Evolutionary conservation across 2,113 vertebrate species (phyloP).

Genomic region (Zosterops pallidus): DNA sequence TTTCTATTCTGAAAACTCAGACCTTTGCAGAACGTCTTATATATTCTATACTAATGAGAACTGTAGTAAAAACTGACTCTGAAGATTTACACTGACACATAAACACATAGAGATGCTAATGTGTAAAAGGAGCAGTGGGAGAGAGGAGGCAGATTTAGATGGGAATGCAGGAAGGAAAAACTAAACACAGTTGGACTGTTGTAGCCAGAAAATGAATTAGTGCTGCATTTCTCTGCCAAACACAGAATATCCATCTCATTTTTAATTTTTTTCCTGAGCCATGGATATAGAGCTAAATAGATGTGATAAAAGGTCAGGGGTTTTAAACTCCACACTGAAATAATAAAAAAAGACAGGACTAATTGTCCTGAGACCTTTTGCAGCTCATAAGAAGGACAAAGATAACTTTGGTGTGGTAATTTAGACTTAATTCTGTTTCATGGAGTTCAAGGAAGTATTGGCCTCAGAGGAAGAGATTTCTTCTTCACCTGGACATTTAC

Average conservation of each 20-base stretch:
- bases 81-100: not conserved
- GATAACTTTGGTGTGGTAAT: not conserved
- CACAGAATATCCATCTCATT: not conserved
- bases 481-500: not conserved
- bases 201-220: conserved; percentile 33
- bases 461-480: not conserved
- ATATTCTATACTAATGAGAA: not conserved
- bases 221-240: conserved; percentile 23
- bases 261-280: conserved; percentile 47
- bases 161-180: conserved; percentile 7
- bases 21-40: not conserved
- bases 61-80: not conserved
- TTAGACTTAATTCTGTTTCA: not conserved
- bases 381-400: not conserved
- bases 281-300: not conserved
- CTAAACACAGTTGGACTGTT: not conserved
- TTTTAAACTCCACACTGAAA: conserved; percentile 25
- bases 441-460: not conserved
- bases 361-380: conserved; percentile 27
- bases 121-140: not conserved
- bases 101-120: not conserved
- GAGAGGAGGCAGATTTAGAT: not conserved
- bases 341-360: conserved; percentile 1
- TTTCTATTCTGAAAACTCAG: not conserved
- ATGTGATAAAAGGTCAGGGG: conserved; percentile 32